phyloP scores from a whole-genome alignment of 2,888 invertebrate species.

The Diplazon laetatorius region DNA sequence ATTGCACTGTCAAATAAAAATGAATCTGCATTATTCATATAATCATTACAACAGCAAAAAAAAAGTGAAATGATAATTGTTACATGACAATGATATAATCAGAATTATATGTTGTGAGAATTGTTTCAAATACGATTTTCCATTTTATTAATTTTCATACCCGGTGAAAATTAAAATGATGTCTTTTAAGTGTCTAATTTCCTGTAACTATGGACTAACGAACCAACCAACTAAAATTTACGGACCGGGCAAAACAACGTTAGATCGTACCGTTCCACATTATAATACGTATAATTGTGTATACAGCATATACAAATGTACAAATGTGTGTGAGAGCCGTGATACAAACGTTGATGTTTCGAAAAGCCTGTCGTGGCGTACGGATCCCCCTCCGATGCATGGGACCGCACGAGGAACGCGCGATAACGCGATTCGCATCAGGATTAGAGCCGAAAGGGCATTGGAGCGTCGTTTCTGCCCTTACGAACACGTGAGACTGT shows the following conservation, averaged over 20 bases:
- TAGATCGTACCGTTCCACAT: too few relatives aligned
- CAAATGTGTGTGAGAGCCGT: conserved; percentile 4
- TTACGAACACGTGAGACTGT: neutral
- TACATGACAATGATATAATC: too few relatives aligned
- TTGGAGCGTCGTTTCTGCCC: neutral
- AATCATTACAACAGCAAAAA: too few relatives aligned
- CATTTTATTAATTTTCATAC: too few relatives aligned
- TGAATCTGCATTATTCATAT: too few relatives aligned
- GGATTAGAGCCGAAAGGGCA: conserved; percentile 3
- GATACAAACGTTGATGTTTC: conserved; percentile 18
- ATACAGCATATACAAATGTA: conserved; percentile 10
- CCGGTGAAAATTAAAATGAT: too few relatives aligned
- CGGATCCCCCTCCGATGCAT: conserved; percentile 1
- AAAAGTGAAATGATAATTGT: too few relatives aligned
- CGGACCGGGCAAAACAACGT: neutral
- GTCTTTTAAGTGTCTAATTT: conserved; percentile 69
- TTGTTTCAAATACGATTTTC: neutral
- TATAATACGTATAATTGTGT: neutral
- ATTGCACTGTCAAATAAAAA: too few relatives aligned
- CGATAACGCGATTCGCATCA: conserved; percentile 41
- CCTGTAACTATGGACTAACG: conserved; percentile 55
- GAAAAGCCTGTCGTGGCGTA: conserved; percentile 13
- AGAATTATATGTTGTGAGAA: too few relatives aligned
- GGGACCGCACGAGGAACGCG: conserved; percentile 42
- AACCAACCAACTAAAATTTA: conserved; percentile 28